A percentile compares a stretch with the other conserved stretches of the same genome.
phyloP scores from a whole-genome alignment of 1,140 invertebrate genomes.

The Nasonia giraulti region DNA sequence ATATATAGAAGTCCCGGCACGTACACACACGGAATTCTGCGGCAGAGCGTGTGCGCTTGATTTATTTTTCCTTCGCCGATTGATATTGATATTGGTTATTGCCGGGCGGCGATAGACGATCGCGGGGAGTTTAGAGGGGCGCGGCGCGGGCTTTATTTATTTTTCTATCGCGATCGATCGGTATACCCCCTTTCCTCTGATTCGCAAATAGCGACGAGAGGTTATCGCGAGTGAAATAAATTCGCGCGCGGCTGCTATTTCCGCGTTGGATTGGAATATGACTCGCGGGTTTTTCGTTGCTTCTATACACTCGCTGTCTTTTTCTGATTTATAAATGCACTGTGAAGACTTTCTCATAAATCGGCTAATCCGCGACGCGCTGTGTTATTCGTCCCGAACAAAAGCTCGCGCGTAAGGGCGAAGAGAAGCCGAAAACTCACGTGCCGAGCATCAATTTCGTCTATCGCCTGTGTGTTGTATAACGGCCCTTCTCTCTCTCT shows the following conservation, averaged over 20 bases:
- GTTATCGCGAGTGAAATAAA: neutral
- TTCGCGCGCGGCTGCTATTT: neutral
- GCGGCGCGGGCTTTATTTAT: neutral
- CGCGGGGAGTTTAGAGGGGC: neutral
- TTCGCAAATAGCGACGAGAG: neutral
- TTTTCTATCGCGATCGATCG: neutral
- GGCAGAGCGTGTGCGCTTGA: neutral
- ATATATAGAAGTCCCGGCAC: constrained; percentile 9
- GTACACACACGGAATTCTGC: neutral
- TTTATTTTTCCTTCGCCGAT: constrained; percentile 39
- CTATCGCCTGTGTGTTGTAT: neutral
- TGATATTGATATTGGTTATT: constrained; percentile 46
- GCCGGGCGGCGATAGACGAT: neutral
- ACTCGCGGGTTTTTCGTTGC: too few relatives aligned
- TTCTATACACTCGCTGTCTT: too few relatives aligned
- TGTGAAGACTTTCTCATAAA: too few relatives aligned
- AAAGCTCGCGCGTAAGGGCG: neutral
- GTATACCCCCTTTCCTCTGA: too few relatives aligned
- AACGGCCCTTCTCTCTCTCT: neutral
- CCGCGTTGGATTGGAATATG: neutral
- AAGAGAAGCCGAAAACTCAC: neutral
- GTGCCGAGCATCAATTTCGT: constrained; percentile 17
- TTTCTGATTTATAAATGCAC: too few relatives aligned
- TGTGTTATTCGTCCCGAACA: neutral
- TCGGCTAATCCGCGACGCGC: neutral